Percentiles rank a stretch among this genome's conserved stretches.
Evolutionary conservation across 2,888 invertebrate genomes (phyloP).

Genomic region (Diplolepis rosae): DNA sequence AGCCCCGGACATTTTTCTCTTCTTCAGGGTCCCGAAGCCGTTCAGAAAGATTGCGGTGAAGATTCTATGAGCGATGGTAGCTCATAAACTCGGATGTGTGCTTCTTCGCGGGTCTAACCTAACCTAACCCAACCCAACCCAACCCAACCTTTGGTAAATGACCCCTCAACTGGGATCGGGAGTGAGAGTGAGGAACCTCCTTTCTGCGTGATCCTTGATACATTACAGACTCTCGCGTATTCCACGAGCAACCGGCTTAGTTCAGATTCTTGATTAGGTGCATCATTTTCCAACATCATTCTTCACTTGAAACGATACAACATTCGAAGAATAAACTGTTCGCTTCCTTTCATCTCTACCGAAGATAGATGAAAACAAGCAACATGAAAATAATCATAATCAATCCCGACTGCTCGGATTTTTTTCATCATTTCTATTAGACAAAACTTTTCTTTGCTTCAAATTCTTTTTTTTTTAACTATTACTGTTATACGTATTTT

Average conservation of each 20-base stretch:
- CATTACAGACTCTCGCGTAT: conserved; percentile 39
- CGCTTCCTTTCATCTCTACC: background rate
- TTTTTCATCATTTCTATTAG: background rate
- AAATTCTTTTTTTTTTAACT: background rate
- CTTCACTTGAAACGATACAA: conserved; percentile 25
- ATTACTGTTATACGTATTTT: too few relatives aligned
- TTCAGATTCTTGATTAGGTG: conserved; percentile 58
- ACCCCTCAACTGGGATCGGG: conserved; percentile 44
- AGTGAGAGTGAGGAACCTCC: conserved; percentile 6
- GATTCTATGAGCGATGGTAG: conserved; percentile 67
- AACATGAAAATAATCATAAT: background rate
- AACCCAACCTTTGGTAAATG: conserved; percentile 33
- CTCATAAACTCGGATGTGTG: conserved; percentile 58
- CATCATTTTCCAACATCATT: conserved; percentile 55
- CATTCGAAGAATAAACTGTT: background rate
- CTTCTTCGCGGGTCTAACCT: conserved; percentile 42
- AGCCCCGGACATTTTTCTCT: conserved; percentile 62
- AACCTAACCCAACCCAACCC: conserved; percentile 10
- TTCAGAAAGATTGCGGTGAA: conserved; percentile 62
- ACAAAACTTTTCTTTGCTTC: background rate
- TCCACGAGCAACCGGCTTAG: conserved; percentile 36
- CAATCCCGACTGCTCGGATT: background rate
- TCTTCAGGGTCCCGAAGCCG: conserved; percentile 47
- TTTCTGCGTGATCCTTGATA: conserved; percentile 48
- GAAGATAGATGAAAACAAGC: conserved; percentile 1